Conservation (phyloP, 2,888 invertebrate genomes). For the Caenorhabditis wallacei region DNA sequence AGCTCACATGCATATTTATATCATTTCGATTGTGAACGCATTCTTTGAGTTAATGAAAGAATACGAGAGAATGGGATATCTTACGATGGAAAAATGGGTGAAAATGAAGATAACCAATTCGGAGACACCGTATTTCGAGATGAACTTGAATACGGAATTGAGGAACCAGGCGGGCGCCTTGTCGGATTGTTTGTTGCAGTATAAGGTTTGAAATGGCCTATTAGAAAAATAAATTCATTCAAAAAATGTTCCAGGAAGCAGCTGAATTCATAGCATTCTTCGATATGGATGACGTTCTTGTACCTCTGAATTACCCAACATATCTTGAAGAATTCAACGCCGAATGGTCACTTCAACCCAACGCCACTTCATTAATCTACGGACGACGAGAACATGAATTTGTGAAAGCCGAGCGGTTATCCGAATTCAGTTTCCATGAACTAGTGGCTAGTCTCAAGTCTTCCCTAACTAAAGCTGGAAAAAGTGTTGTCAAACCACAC, state of each 20-base stretch:
- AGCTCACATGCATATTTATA: constrained; percentile 3
- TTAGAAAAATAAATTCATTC: no score
- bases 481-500: constrained; percentile 33
- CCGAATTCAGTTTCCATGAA: constrained; percentile 35
- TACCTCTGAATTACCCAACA: constrained; percentile 48
- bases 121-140: not conserved
- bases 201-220: no score
- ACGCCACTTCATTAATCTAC: not conserved
- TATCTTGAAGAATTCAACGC: constrained; percentile 64
- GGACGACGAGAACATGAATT: constrained; percentile 41
- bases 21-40: not conserved
- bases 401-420: constrained; percentile 25
- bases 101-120: not conserved
- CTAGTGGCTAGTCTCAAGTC: constrained; percentile 40
- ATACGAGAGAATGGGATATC: not conserved
- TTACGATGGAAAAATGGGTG: not conserved
- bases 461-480: constrained; percentile 10
- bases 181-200: not conserved
- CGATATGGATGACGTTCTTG: constrained; percentile 67
- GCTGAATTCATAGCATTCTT: constrained; percentile 64
- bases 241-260: no score
- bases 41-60: constrained; percentile 4
- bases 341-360: not conserved
- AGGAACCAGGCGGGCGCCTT: not conserved
- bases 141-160: not conserved